A percentile compares a stretch with the other conserved stretches of the same genome.
Evolutionary conservation across 2,888 invertebrate species (phyloP).

Genomic region (Pheosia tremula): DNA sequence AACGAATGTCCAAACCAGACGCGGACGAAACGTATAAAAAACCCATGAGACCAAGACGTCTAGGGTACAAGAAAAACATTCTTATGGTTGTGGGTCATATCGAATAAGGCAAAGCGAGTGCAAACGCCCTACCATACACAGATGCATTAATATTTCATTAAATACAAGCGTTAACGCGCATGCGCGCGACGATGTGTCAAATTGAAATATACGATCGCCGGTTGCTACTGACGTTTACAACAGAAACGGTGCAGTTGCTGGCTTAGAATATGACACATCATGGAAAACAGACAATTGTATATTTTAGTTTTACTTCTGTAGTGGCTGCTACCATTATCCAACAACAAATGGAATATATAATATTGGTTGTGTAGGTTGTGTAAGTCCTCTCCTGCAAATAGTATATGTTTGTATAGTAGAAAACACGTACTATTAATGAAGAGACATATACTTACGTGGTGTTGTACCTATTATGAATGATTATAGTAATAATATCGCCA

Average conservation of each 20-base stretch:
- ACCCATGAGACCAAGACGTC: constrained; percentile 24
- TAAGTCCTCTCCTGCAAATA: no score
- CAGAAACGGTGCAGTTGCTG: constrained; percentile 35
- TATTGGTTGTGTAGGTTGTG: no score
- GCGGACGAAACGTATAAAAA: constrained; percentile 17
- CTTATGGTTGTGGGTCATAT: constrained; percentile 35
- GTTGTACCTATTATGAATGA: no score
- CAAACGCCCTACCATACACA: constrained; percentile 49
- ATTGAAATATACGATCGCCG: constrained; percentile 63
- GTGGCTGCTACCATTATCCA: no score
- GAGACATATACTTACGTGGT: no score
- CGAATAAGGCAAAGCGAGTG: constrained; percentile 47
- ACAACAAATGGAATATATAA: no score
- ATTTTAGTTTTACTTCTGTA: constrained; percentile 9
- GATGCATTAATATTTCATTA: constrained; percentile 64
- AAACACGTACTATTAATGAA: no score
- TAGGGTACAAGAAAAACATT: constrained; percentile 32
- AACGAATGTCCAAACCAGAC: constrained; percentile 6
- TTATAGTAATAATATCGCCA: no score
- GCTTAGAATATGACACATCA: constrained; percentile 28
- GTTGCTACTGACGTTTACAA: constrained; percentile 60
- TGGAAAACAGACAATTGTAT: constrained; percentile 29
- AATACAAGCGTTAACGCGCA: constrained; percentile 50
- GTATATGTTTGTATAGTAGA: no score
- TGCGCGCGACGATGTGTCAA: constrained; percentile 66